Base-by-base conservation (phyloP, 2,113 vertebrate species). In the Sander lucioperca region DNA sequence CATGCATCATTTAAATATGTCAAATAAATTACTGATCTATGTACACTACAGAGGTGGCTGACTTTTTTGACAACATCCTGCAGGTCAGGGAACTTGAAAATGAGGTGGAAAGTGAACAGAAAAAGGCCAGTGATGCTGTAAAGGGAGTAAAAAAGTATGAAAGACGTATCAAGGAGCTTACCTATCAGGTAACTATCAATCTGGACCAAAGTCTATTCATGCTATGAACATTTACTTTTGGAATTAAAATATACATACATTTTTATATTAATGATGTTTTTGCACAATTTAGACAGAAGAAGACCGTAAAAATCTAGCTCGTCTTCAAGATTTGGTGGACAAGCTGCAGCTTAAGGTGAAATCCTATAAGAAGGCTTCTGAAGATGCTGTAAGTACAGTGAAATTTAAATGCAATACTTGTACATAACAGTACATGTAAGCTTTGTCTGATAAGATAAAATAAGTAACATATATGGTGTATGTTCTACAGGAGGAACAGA, bases 401-500 rank as follows among this genome's bases (percentile, higher is more conserved):
- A 33, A 21, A 73, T 59, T 59, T 2, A 50, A n/a, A 50, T 36
- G 12, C 43, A 7, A 57, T 27, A 57, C 13, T 57, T 27, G 16
- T 1, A 48, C 13, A 16, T 1, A 21, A 6, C 16, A n/a, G 23
- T 10, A 11, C 27, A 54, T 9, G 15, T 43, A 54, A 14, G 10
- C 3, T 16, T 53, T 56, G 5, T 27, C 5, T 43, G 1, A 56
- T 16, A 12, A 27, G 5, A 56, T 25, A 14, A 18, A 10, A 25
- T 19, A 19, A 14, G 18, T 30, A 15, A 59, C 3, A 5, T 13
- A 27, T 30, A 19, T 59, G 3, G 10, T 51, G 7, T 18, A 8
- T 72, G 0, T 25, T 48, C 6, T 27, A 59, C 57, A 96, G 95
- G 95, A 96, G 79, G 95, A 95, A 80, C 94, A 95, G 61, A 70